Percentiles rank a stretch among this genome's conserved stretches.
These are phyloP conservation scores for Drosophila willistoni DNA, from an alignment of 1,140 invertebrate genomes.

Conservation along the genomic window DNA sequence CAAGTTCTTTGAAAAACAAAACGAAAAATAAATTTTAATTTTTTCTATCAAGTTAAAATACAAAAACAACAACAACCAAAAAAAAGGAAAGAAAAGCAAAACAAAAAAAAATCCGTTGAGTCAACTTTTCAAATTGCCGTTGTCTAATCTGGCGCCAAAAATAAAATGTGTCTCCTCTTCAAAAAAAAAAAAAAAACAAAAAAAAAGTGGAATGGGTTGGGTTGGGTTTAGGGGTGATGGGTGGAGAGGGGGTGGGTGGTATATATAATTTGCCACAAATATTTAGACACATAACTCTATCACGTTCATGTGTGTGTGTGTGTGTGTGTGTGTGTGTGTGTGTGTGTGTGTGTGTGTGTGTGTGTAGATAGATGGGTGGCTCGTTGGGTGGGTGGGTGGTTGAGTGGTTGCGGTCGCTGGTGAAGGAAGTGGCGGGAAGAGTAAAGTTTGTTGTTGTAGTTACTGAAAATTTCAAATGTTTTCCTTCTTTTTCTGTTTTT, in stretches of 20 bases:
- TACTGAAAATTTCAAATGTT: slow-evolving; percentile 14
- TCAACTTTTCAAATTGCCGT: slow-evolving; percentile 17
- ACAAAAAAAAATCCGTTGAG: slow-evolving; percentile 2
- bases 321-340: slow-evolving; percentile 14
- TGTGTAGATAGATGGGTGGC: neutral
- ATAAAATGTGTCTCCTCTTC: slow-evolving; percentile 15
- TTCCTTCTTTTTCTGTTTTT: slow-evolving; percentile 26
- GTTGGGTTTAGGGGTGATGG: neutral
- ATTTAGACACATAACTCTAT: slow-evolving; percentile 16
- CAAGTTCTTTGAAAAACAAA: slow-evolving; percentile 14
- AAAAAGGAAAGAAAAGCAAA: neutral
- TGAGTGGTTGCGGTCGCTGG: neutral
- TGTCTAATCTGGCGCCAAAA: slow-evolving; percentile 24
- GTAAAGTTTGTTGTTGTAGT: slow-evolving; percentile 10
- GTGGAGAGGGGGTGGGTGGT: neutral
- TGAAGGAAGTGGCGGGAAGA: neutral
- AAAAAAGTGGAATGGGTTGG: neutral
- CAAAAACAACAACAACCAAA: too few species aligned
- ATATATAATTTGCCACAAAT: slow-evolving; percentile 23
- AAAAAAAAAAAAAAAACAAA: neutral
- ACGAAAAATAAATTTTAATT: slow-evolving; percentile 15
- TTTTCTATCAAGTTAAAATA: neutral
- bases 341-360: slow-evolving; percentile 5
- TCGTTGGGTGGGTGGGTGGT: neutral
- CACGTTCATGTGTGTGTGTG: neutral